These are phyloP conservation scores for Andrena fulva DNA, from an alignment of 2,888 invertebrate genomes.

Conservation along the genomic window DNA sequence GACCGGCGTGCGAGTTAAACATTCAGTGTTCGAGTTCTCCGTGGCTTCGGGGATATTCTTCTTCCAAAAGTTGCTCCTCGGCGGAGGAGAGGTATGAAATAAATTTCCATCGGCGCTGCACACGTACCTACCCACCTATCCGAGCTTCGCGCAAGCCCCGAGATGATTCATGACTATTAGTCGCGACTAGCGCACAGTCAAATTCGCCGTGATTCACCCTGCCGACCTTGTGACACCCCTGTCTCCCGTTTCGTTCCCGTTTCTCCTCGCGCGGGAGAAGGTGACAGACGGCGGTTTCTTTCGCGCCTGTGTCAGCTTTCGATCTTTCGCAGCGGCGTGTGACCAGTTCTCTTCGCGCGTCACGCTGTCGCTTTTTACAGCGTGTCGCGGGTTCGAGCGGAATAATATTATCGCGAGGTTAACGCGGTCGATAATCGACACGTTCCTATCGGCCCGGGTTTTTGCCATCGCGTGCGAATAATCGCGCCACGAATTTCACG, in stretches of 20 bases:
- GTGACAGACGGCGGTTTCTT: not conserved
- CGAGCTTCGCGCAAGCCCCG: not conserved
- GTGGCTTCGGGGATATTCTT: not conserved
- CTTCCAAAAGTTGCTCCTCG: not conserved
- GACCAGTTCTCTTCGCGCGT: constrained; percentile 49
- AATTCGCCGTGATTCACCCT: constrained; percentile 23
- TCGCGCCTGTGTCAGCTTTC: constrained; percentile 24
- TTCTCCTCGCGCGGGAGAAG: not conserved
- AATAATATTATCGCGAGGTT: constrained; percentile 65
- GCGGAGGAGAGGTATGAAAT: not conserved
- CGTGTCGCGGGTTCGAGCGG: constrained; percentile 42
- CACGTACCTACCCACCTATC: not conserved
- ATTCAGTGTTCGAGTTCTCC: constrained; percentile 2
- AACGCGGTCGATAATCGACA: constrained; percentile 37
- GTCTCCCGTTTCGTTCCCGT: not conserved
- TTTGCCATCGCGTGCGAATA: constrained; percentile 23
- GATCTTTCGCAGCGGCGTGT: constrained; percentile 27
- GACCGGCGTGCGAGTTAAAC: not conserved
- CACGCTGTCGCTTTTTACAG: constrained; percentile 56
- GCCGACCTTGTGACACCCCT: too few species aligned
- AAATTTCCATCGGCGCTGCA: not conserved
- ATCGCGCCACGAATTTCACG: not conserved
- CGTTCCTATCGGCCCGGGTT: constrained; percentile 5
- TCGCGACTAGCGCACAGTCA: not conserved
- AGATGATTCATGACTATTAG: constrained; percentile 13